These are phyloP conservation scores for Platycheirus albimanus DNA, from an alignment of 2,888 invertebrate genomes.

Conservation along the genomic window DNA sequence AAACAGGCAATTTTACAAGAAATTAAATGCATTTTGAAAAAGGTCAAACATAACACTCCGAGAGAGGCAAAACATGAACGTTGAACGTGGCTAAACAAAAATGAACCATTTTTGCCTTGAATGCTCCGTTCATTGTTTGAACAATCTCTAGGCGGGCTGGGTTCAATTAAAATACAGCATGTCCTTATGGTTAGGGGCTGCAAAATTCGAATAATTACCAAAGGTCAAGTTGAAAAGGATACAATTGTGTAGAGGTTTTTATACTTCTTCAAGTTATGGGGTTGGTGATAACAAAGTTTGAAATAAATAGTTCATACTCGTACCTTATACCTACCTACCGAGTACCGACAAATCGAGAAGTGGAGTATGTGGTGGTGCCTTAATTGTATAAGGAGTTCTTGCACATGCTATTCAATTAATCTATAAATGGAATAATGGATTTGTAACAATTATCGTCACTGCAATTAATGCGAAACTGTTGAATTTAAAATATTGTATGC, in stretches of 20 bases:
- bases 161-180: background rate
- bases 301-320: too few relatives aligned
- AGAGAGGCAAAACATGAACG: background rate
- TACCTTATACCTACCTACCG: too few relatives aligned
- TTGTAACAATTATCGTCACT: too few relatives aligned
- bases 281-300: background rate
- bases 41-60: constrained; percentile 36
- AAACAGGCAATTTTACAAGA: constrained; percentile 6
- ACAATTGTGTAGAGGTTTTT: background rate
- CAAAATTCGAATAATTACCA: constrained; percentile 8
- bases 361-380: too few relatives aligned
- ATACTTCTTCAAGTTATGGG: background rate
- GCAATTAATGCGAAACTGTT: too few relatives aligned
- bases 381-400: too few relatives aligned
- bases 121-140: constrained; percentile 1
- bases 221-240: constrained; percentile 28
- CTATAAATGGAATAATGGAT: too few relatives aligned
- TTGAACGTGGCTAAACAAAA: constrained; percentile 47
- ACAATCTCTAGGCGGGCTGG: background rate
- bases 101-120: constrained; percentile 6
- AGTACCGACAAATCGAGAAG: too few relatives aligned
- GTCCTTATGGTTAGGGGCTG: background rate
- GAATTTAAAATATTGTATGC: too few relatives aligned
- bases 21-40: constrained; percentile 40
- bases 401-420: too few relatives aligned